These are phyloP conservation scores for Lepidocyrtinus sp. DNA, from an alignment of 2,888 invertebrate species.

Conservation along the genomic window DNA sequence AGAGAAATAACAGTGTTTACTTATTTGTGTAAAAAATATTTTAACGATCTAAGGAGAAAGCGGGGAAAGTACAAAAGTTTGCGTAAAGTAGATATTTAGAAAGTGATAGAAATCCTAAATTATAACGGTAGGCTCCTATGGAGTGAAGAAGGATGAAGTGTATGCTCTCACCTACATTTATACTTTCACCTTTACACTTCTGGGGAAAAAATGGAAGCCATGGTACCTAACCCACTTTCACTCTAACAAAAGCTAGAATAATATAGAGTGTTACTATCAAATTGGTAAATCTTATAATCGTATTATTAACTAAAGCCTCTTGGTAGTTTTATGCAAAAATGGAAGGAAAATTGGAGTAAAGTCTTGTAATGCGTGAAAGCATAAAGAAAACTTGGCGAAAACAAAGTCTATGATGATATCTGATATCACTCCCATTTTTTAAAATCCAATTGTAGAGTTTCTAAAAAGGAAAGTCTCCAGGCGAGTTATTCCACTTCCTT, in stretches of 20 bases:
- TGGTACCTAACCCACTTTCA: no score
- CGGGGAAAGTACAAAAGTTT: no score
- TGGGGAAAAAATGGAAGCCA: no score
- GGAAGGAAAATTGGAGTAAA: not conserved
- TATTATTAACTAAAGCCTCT: constrained; percentile 15
- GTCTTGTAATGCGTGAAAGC: not conserved
- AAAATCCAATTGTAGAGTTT: not conserved
- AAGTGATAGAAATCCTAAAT: no score
- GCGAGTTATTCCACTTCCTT: not conserved
- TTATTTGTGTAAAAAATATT: not conserved
- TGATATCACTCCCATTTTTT: not conserved
- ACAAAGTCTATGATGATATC: not conserved
- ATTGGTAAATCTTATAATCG: constrained; percentile 14
- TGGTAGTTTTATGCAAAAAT: constrained; percentile 6
- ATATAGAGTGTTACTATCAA: not conserved
- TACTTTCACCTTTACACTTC: no score
- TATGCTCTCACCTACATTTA: no score
- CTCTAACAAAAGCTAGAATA: no score
- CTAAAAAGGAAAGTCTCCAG: not conserved
- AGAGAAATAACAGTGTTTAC: constrained; percentile 12
- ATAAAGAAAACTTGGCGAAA: not conserved
- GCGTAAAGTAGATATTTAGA: no score
- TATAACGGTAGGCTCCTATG: no score
- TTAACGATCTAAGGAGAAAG: no score
- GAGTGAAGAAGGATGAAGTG: no score